phyloP scores from a whole-genome alignment of 2,888 invertebrate genomes.

The Tipula helvola region DNA sequence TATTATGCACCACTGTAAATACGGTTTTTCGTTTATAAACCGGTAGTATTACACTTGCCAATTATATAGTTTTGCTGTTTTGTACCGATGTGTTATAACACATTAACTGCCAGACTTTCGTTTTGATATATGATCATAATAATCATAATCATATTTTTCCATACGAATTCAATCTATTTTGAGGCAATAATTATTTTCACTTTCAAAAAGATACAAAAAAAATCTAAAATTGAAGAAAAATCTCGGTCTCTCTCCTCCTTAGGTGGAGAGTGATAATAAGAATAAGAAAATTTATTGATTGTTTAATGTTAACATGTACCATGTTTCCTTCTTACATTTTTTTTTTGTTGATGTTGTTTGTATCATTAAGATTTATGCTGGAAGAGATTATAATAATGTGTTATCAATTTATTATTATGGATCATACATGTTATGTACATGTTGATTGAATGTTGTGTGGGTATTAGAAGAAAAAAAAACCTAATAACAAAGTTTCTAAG shows the following conservation, averaged over 20 bases:
- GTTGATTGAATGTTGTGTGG: neutral
- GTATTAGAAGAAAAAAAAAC: neutral
- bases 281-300: neutral
- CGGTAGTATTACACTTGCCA: neutral
- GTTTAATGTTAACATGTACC: neutral
- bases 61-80: neutral
- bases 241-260: neutral
- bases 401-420: conserved; percentile 4
- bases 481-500: neutral
- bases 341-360: neutral
- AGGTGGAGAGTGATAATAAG: neutral
- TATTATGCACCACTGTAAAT: neutral
- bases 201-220: neutral
- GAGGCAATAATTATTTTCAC: neutral
- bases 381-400: neutral
- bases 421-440: neutral
- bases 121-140: conserved; percentile 4
- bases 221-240: neutral
- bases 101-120: neutral
- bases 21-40: neutral
- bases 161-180: neutral
- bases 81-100: neutral
- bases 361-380: neutral
- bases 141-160: neutral
- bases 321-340: neutral